A percentile compares a stretch with the other conserved stretches of the same genome.
Conservation (phyloP, 1,140 invertebrate species). For the Bombyx mori region DNA sequence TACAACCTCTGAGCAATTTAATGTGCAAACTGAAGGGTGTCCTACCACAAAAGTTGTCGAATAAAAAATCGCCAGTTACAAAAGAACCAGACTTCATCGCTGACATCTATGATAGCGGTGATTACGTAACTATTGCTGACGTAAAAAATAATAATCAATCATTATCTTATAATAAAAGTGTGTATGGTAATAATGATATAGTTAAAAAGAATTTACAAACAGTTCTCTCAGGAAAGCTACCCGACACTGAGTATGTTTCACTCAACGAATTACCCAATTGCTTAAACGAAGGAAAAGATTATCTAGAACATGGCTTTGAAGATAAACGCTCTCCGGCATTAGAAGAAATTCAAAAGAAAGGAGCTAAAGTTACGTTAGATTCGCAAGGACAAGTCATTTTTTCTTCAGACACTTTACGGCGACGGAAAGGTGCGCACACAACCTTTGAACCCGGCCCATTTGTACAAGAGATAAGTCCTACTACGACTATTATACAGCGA, state of each 20-base stretch:
- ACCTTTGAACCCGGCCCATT: slow-evolving; percentile 88
- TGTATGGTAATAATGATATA: slow-evolving; percentile 73
- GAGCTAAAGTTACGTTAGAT: slow-evolving; percentile 87
- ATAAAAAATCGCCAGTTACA: slow-evolving; percentile 63
- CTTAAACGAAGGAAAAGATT: slow-evolving; percentile 62
- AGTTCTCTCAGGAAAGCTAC: slow-evolving; percentile 70
- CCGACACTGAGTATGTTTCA: slow-evolving; percentile 84
- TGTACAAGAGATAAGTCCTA: slow-evolving; percentile 75
- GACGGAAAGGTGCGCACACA: slow-evolving; percentile 85
- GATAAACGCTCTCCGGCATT: slow-evolving; percentile 34
- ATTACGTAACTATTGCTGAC: slow-evolving; percentile 89
- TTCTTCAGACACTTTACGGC: slow-evolving; percentile 87
- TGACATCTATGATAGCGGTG: slow-evolving; percentile 74
- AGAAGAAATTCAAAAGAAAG: slow-evolving; percentile 71
- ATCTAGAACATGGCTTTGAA: slow-evolving; percentile 51
- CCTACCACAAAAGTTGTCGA: slow-evolving; percentile 68
- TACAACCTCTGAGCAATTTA: slow-evolving; percentile 74
- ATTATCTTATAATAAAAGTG: slow-evolving; percentile 60
- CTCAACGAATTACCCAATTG: slow-evolving; percentile 82
- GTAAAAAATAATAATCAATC: slow-evolving; percentile 82
- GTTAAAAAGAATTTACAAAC: slow-evolving; percentile 72
- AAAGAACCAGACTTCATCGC: slow-evolving; percentile 64
- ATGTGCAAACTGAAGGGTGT: slow-evolving; percentile 77
- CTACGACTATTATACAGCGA: slow-evolving; percentile 52
- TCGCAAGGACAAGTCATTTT: slow-evolving; percentile 92